Evolutionary conservation across 2,888 invertebrate species (phyloP), one percentile per base, ranked within the genome.

Genomic region (Chloroclysta siterata): DNA sequence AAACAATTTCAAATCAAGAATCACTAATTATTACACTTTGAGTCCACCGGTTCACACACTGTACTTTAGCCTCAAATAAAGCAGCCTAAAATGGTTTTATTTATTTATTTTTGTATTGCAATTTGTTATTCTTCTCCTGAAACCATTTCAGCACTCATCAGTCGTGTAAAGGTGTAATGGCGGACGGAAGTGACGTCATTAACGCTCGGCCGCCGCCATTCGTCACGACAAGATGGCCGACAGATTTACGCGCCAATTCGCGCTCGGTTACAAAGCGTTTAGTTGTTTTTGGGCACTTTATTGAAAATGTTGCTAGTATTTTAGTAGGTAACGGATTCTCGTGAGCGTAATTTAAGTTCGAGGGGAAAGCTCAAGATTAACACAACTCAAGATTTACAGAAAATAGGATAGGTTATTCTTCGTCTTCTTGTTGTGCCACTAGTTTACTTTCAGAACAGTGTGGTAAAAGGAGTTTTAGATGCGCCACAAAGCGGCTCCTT

Each of bases 211-310:
- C 75, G 68, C 72, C 78, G 74, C 75, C 76, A 82, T 84, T 72
- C 76, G 77, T 85, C 83, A 81, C 75, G 56, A 75, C 85, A 84
- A 85, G 81, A 85, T 85, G 85, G 85, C 81, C 70, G 80, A 69
- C 76, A 68, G 73, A 65, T 81, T 83, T 78, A 81, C 84, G 81
- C 82, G 82, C 77, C 81, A 82, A 84, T 84, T 80, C 77, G 68
- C 79, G 74, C 78, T 77, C 71, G 71, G 74, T 75, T 74, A 76
- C 71, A 56, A 47, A 63, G 33, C 59, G 55, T 65, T 69, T 60
- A 59, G 64, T 72, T 68, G 53, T 60, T 63, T 67, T 63, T 51
- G 44, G 46, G 42, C 61, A 55, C 39, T 60, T 60, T 60, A 65
- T 65, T 65, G 65, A 65, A 63, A 62, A 53, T 29, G 41, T n/a